A percentile compares a stretch with the other conserved stretches of the same genome.
Evolutionary conservation across 2,888 invertebrate genomes (phyloP).

Genomic region (Nymphalis c-album): DNA sequence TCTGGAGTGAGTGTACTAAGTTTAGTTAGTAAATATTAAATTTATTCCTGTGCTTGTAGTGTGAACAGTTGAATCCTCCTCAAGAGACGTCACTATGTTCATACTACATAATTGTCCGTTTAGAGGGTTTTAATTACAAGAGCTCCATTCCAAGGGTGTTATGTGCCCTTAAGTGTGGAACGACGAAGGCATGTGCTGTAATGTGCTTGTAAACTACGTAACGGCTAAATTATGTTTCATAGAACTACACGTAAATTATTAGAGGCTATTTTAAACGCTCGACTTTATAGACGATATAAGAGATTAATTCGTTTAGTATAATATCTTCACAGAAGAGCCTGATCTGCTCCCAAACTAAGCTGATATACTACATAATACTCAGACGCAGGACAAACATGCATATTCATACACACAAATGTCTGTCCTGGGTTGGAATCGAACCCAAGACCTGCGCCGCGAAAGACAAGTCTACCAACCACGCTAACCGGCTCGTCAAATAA

Average conservation of each 20-base stretch:
- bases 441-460: too few relatives aligned
- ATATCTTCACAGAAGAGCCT: too few relatives aligned
- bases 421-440: too few relatives aligned
- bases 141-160: constrained; percentile 72
- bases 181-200: constrained; percentile 52
- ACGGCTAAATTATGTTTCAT: constrained; percentile 47
- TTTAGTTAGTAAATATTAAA: constrained; percentile 22
- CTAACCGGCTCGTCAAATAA: too few relatives aligned
- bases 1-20: background rate
- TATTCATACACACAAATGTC: too few relatives aligned
- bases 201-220: constrained; percentile 72
- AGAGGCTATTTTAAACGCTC: constrained; percentile 22
- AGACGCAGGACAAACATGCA: too few relatives aligned
- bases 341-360: too few relatives aligned
- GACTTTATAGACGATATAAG: constrained; percentile 4
- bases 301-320: background rate
- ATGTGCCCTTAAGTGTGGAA: constrained; percentile 69
- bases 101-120: constrained; percentile 65
- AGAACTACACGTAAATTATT: constrained; percentile 33
- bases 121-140: constrained; percentile 78
- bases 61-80: constrained; percentile 35
- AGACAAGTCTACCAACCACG: too few relatives aligned
- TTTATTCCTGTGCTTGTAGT: constrained; percentile 16
- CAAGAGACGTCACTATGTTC: constrained; percentile 40
- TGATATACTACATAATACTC: too few relatives aligned